Evolutionary conservation across 2,797 vertebrate species (phyloP), one percentile per base, ranked within the genome.

Genomic region (Psittacula derbiana): DNA sequence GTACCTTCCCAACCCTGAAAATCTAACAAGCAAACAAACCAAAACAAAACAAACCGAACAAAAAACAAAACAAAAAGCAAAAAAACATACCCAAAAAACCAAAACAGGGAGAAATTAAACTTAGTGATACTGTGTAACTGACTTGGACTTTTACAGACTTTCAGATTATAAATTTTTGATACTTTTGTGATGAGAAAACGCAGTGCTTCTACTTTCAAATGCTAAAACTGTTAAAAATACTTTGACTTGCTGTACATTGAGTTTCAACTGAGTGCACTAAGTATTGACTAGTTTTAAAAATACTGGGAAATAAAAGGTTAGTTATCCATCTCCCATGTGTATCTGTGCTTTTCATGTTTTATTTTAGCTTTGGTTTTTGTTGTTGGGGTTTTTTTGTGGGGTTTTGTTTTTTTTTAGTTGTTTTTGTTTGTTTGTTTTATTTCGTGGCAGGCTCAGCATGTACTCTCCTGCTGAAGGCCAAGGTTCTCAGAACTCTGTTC

Each of bases 301-400:
- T 49, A 23, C 1, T 38, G 14, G 27, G 7, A 47, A 62, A 38
- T 33, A 58, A 65, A 79, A 8, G 4, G 4, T 64, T 64, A 60
- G 3, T 36, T 65, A 46, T 25, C 3, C 16, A 24, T 8, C 4
- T 83, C 12, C 11, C 5, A 7, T 15, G 4, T 23, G 3, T 58
- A 16, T 46, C 24, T 91, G 31, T 49, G 8, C 20, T 90, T 41
- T 41, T 50, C 18, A 4, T 55, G 11, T 4, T 61, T 65, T 18
- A 0, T 12, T 20, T 50, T 38, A 4, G 2, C 10, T 70, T 18
- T 41, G 3, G 0, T 11, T 38, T 19, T 31, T 16, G 27, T 38
- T 47, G 6, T 6, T 8, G 9, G 2, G 0, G 31, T 9, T 28
- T 43, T 28, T 46, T 21, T 28, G 44, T 46, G 44, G 44, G 20